Evolutionary conservation across 2,113 vertebrate genomes (phyloP).

Genomic region (Heterochromis multidens): DNA sequence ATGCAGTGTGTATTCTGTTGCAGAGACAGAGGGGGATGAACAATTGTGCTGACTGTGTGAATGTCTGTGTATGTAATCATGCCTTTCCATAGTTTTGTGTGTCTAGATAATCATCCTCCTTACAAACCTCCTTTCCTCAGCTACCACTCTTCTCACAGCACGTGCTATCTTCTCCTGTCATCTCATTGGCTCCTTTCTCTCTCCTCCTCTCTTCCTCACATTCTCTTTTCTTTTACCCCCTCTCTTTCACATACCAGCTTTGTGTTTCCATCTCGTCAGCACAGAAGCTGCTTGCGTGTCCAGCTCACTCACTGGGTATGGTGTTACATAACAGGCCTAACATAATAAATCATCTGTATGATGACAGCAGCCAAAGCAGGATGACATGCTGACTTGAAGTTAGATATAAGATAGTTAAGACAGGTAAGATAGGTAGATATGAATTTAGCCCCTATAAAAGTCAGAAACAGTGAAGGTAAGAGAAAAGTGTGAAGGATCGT

Average conservation of each 20-base stretch:
- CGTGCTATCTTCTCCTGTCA: background rate
- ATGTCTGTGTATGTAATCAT: background rate
- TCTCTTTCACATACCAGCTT: background rate
- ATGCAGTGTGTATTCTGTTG: conserved; percentile 7
- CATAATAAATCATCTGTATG: conserved; percentile 40
- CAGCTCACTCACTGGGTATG: background rate
- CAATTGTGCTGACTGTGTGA: background rate
- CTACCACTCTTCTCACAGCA: background rate
- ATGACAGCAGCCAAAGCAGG: background rate
- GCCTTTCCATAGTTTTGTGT: background rate
- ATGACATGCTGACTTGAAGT: background rate
- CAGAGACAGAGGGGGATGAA: background rate
- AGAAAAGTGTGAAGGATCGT: background rate
- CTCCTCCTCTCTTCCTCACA: background rate
- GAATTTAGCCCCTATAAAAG: background rate
- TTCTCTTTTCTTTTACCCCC: background rate
- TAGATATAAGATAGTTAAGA: background rate
- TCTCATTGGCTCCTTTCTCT: background rate
- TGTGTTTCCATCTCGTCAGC: background rate
- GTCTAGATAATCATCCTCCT: background rate
- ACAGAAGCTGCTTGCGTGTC: background rate
- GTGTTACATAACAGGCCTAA: conserved; percentile 40
- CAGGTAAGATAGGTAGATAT: background rate
- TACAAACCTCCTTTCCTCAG: background rate
- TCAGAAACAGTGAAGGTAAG: background rate